A percentile compares a stretch with the other conserved stretches of the same genome.
These are phyloP conservation scores for Drosophila neonasuta DNA, from an alignment of 2,888 invertebrate species.

Conservation along the genomic window DNA sequence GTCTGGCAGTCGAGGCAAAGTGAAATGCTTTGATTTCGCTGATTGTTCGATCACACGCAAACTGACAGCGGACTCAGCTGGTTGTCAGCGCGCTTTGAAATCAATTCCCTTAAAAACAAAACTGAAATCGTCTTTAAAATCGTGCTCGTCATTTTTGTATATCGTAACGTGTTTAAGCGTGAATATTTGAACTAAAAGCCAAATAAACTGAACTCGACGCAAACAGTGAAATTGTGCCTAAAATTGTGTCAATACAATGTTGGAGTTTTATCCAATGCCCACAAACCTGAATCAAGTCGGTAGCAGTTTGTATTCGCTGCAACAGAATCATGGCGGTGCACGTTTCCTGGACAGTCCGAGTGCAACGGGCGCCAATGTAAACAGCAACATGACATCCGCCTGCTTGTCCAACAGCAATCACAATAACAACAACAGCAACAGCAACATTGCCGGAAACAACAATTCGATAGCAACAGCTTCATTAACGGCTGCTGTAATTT, in stretches of 20 bases:
- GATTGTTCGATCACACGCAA: conserved; percentile 81
- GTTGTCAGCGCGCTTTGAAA: conserved; percentile 72
- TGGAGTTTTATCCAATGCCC: conserved; percentile 82
- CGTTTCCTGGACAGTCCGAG: conserved; percentile 79
- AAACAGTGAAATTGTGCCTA: conserved; percentile 31
- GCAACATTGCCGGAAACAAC: conserved; percentile 63
- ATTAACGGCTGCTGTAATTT: conserved; percentile 72
- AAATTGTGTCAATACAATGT: conserved; percentile 71
- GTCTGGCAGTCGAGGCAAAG: conserved; percentile 50
- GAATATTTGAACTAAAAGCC: not conserved
- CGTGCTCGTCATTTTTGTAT: conserved; percentile 8
- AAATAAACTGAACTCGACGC: conserved; percentile 10
- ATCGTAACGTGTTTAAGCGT: conserved; percentile 5
- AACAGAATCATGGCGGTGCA: conserved; percentile 78
- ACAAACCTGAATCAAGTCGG: conserved; percentile 80
- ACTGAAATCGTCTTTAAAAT: not conserved
- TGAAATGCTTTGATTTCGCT: conserved; percentile 79
- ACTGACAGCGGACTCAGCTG: conserved; percentile 80
- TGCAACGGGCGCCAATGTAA: conserved; percentile 43
- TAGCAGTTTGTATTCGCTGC: conserved; percentile 79
- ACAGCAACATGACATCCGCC: conserved; percentile 56
- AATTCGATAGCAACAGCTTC: conserved; percentile 68
- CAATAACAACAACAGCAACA: conserved; percentile 49
- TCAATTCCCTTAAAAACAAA: not conserved
- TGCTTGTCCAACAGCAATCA: conserved; percentile 49